phyloP scores from a whole-genome alignment of 2,797 vertebrate genomes.

The Heliangelus exortis region DNA sequence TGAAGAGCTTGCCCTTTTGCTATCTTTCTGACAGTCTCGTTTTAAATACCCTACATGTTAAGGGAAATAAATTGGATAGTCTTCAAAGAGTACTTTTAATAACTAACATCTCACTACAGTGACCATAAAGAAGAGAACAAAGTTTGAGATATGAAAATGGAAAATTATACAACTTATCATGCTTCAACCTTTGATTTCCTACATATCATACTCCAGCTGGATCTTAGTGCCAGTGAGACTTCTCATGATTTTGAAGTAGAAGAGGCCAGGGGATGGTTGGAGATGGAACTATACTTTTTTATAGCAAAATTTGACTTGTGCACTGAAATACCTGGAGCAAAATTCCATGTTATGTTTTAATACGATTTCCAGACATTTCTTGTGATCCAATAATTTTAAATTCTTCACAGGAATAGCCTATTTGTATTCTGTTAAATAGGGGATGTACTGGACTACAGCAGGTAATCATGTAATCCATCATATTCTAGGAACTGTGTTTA shows the following conservation, averaged over 20 bases:
- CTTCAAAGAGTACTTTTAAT: not conserved
- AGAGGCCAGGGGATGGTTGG: not conserved
- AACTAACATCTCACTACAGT: not conserved
- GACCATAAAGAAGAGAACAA: not conserved
- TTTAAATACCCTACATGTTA: not conserved
- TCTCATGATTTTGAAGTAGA: not conserved
- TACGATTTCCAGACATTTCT: not conserved
- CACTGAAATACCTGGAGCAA: not conserved
- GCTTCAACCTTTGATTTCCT: not conserved
- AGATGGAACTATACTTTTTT: not conserved
- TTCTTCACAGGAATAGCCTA: not conserved
- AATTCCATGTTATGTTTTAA: not conserved
- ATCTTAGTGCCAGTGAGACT: not conserved
- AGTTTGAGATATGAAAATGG: not conserved
- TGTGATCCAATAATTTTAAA: not conserved
- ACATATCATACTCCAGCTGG: not conserved
- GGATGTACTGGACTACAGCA: too few relatives aligned
- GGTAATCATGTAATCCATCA: too few relatives aligned
- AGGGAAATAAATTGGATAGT: not conserved
- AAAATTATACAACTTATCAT: not conserved
- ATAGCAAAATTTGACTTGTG: not conserved
- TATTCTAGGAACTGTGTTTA: too few relatives aligned
- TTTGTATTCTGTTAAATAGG: not conserved
- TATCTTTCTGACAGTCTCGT: not conserved
- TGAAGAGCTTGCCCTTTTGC: not conserved